Conservation (phyloP, 2,113 vertebrate species). For the Peromyscus maniculatus region DNA sequence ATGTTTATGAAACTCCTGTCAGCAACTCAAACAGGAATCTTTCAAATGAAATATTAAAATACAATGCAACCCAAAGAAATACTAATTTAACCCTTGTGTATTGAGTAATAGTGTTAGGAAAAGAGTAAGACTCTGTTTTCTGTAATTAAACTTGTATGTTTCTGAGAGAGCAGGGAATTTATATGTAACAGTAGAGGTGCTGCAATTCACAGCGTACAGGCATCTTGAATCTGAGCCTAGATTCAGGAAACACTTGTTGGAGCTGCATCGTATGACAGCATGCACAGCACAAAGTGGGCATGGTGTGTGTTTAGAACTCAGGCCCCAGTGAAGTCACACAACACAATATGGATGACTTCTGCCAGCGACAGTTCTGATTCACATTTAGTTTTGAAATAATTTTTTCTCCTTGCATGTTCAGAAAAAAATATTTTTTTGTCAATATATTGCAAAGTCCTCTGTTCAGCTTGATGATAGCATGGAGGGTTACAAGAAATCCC, state of each 20-base stretch:
- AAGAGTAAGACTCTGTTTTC: background rate
- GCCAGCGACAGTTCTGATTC: background rate
- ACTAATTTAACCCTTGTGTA: background rate
- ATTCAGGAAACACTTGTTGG: background rate
- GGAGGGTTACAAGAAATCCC: background rate
- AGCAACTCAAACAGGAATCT: background rate
- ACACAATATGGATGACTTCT: no score
- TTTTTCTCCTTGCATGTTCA: background rate
- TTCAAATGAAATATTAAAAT: background rate
- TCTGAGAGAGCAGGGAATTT: background rate
- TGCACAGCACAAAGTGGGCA: no score
- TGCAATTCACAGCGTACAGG: background rate
- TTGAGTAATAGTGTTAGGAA: background rate
- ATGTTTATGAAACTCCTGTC: background rate
- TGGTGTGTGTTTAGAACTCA: background rate
- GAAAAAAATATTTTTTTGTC: background rate
- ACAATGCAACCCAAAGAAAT: background rate
- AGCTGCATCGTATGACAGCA: background rate
- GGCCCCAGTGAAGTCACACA: background rate
- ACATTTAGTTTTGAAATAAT: no score
- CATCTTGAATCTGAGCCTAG: background rate
- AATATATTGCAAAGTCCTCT: background rate
- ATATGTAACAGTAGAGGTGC: background rate
- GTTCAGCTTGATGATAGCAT: background rate
- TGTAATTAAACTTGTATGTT: background rate